Evolutionary conservation across 2,888 invertebrate genomes (phyloP).

Genomic region (Hemaris fuciformis): DNA sequence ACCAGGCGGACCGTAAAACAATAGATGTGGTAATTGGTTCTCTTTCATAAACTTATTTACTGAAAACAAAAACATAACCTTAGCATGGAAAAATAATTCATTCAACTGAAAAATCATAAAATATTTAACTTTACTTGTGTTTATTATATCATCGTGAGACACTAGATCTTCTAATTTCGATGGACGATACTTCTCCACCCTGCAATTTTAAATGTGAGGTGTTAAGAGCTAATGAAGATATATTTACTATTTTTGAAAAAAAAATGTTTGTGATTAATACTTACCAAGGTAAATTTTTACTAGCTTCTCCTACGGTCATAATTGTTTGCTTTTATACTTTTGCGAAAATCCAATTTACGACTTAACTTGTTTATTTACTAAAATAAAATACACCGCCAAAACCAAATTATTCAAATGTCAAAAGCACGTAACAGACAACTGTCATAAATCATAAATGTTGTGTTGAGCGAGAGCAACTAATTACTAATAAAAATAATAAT

Average conservation of each 20-base stretch:
- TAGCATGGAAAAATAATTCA: background rate
- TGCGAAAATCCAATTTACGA: background rate
- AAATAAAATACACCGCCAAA: too few relatives aligned
- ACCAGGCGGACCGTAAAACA: conserved; percentile 99
- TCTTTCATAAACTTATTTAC: conserved; percentile 94
- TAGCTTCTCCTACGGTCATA: conserved; percentile 67
- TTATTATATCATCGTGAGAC: conserved; percentile 98
- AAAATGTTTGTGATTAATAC: conserved; percentile 20
- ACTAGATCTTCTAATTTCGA: conserved; percentile 94
- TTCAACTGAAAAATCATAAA: conserved; percentile 19
- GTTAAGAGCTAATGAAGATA: background rate
- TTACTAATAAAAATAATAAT: too few relatives aligned
- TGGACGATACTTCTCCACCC: conserved; percentile 99
- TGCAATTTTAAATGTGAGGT: conserved; percentile 48
- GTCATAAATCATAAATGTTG: too few relatives aligned
- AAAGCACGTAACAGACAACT: too few relatives aligned
- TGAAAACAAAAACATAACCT: conserved; percentile 56
- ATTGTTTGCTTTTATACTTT: conserved; percentile 2
- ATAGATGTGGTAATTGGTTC: conserved; percentile 95
- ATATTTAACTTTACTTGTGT: conserved; percentile 87
- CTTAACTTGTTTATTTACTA: background rate
- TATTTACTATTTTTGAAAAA: background rate
- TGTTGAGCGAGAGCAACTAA: too few relatives aligned
- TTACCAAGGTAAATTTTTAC: conserved; percentile 84
- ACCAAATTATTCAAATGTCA: too few relatives aligned